phyloP scores from a whole-genome alignment of 2,797 vertebrate species.

The Protonibea diacanthus region DNA sequence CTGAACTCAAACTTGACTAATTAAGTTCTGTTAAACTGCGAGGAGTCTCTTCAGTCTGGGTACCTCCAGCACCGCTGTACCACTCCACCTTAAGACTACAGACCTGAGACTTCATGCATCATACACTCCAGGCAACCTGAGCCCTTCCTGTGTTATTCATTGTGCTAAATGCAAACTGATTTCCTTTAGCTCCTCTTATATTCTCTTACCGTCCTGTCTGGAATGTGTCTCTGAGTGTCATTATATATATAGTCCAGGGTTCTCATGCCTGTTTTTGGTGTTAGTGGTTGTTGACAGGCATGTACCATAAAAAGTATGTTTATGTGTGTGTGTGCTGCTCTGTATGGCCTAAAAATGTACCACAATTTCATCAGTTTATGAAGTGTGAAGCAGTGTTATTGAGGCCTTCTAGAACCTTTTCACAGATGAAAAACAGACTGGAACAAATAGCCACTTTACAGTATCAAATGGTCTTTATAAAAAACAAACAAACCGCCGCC shows the following conservation, averaged over 20 bases:
- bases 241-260: background rate
- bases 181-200: background rate
- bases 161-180: background rate
- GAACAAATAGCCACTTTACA: conserved; percentile 14
- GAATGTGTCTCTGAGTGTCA: background rate
- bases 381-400: conserved; percentile 8
- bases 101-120: background rate
- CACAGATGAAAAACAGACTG: conserved; percentile 8
- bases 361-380: conserved; percentile 8
- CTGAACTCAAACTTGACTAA: background rate
- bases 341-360: background rate
- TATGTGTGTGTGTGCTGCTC: background rate
- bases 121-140: background rate
- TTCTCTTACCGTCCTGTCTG: background rate
- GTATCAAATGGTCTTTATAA: conserved; percentile 5
- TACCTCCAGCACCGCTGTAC: background rate
- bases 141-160: conserved; percentile 7
- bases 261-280: background rate
- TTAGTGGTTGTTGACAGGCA: background rate
- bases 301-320: background rate
- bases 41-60: background rate
- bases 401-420: conserved; percentile 18
- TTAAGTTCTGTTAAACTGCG: background rate
- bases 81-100: background rate
- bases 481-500: background rate